Evolutionary conservation across 2,888 invertebrate species (phyloP).

Genomic region (Drosophila acutilabella): DNA sequence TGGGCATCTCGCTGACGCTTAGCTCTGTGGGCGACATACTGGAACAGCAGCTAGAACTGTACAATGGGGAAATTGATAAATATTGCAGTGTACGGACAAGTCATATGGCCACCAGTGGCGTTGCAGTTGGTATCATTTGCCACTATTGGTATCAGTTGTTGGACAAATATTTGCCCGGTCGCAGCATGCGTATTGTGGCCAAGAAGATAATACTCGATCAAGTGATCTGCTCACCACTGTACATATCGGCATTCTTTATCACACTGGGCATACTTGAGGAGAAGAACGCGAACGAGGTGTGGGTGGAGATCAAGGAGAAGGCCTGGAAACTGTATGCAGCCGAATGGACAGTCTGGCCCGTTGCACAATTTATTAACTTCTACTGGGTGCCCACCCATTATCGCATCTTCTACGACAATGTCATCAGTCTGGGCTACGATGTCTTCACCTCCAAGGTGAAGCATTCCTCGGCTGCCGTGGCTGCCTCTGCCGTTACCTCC

Average conservation of each 20-base stretch:
- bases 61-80: slow-evolving; percentile 86
- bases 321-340: slow-evolving; percentile 92
- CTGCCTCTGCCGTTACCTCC: slow-evolving; percentile 14
- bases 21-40: slow-evolving; percentile 92
- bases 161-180: slow-evolving; percentile 90
- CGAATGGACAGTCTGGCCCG: slow-evolving; percentile 97
- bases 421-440: slow-evolving; percentile 94
- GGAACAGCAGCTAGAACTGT: slow-evolving; percentile 92
- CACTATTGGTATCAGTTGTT: slow-evolving; percentile 94
- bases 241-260: slow-evolving; percentile 91
- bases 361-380: slow-evolving; percentile 96
- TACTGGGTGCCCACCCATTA: slow-evolving; percentile 92
- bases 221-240: slow-evolving; percentile 92
- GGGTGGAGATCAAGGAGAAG: slow-evolving; percentile 89
- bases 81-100: slow-evolving; percentile 88
- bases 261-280: slow-evolving; percentile 91
- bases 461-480: slow-evolving; percentile 84
- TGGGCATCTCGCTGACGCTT: slow-evolving; percentile 90
- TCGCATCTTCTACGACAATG: slow-evolving; percentile 94
- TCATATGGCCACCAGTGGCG: slow-evolving; percentile 92
- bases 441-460: slow-evolving; percentile 93
- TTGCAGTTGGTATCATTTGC: slow-evolving; percentile 91
- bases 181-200: slow-evolving; percentile 87
- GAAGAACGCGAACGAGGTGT: slow-evolving; percentile 87
- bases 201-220: slow-evolving; percentile 94